Base-by-base conservation (phyloP, 2,888 invertebrate genomes). In the Cerastis rubricosa region DNA sequence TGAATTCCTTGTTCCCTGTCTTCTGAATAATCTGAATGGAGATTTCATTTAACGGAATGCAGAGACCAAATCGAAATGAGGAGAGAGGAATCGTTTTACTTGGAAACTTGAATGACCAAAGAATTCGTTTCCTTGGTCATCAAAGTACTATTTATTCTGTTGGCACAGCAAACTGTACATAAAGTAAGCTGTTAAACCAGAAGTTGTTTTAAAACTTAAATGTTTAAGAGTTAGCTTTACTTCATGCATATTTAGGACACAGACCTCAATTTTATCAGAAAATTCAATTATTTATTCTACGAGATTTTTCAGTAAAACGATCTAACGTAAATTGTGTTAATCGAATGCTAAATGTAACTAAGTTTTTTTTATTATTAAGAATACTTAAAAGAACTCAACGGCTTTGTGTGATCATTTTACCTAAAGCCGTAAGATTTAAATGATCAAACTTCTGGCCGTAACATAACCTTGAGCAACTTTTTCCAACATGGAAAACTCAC, bases 1-100 rank as follows among this genome's bases (percentile, higher is more conserved):
- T 92, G 89, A 89, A 92, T 93, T 92, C 91, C 90, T 90, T 91
- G 91, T 92, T 90, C 86, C 85, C 88, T 89, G 88, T 89, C 80
- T 85, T 77, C 87, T 90, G 91, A 93, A 92, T 92, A 92, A 92
- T 92, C 89, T 85, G 89, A 85, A 84, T 84, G 87, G 86, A 90
- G 87, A 88, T 90, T 88, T 89, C 77, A 88, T 84, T 85, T 76
- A 84, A 83, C 78, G 77, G 74, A 79, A 86, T 84, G 79, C 76
- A 81, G 78, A 80, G 79, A 85, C 79, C 80, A 85, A 81, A 88
- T 87, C 81, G 80, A 80, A 84, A 86, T 80, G 80, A 85, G 80
- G 77, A 81, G 80, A 76, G 66, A 84, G 77, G 77, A 85, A 74
- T 68, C 69, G 63, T 74, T 80, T 82, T 67, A 69, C 68, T 68